Base-by-base conservation (phyloP, 2,888 invertebrate species). In the Zelleria hepariella region DNA sequence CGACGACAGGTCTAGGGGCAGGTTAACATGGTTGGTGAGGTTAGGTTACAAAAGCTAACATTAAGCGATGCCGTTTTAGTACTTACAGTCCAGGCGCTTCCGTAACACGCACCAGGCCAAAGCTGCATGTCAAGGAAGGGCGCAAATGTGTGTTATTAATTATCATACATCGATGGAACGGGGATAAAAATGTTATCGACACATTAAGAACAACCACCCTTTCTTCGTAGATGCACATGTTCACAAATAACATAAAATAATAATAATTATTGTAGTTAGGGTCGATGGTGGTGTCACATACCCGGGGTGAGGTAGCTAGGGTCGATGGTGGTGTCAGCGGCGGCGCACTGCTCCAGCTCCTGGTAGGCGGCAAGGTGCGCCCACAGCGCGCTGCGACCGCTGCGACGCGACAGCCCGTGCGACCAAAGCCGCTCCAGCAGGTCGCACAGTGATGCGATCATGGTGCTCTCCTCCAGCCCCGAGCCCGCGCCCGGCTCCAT, bases 361-460 rank as follows among this genome's bases (percentile, higher is more conserved):
- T 98, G 95, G 76, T 95, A 98, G 74, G 95, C 94, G 18, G 94
- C 92, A 59, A 99, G 91, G 82, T 98, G 98, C 62, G 96, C 95
- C 99, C 99, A 99, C 5, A 99, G 89, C 0, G 98, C 97, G 95
- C 66, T 97, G 97, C 58, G 98, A 86, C 0, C 99, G 99, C 75
- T 99, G 99, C 0, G 97, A 96, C 99, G 95, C 66, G 97, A 97
- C 58, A 98, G 86, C 0, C 99, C 99, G 75, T 99, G 99, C 0
- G 97, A 96, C 99, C 99, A 99, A 25, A 99, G 95, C 66, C 99
- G 91, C 84, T 99, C 99, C 56, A 99, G 83, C 59, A 99, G 91
- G 86, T 99, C 99, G 83, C 99, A 99, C 4, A 99, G 90, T 60
- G 98, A 96, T n/a, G 98, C 98, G 52, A 99, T 98, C 69, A 99